These are phyloP conservation scores for Drosophila varians DNA, from an alignment of 1,140 invertebrate species.

Conservation along the genomic window DNA sequence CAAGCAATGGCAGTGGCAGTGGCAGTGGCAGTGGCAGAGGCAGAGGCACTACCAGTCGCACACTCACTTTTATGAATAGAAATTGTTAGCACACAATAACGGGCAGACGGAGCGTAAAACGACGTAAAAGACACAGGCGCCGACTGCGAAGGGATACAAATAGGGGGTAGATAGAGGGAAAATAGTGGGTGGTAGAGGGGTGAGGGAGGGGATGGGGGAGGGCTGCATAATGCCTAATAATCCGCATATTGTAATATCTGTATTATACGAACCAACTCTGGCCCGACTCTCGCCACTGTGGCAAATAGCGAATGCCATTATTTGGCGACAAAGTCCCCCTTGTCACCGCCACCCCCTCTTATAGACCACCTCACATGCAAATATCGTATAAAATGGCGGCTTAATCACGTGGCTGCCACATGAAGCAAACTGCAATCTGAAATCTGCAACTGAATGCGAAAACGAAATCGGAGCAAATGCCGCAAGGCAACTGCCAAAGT, in stretches of 20 bases:
- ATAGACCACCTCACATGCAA: constrained; percentile 35
- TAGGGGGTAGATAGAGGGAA: too few relatives aligned
- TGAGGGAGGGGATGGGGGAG: constrained; percentile 13
- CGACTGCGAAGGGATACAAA: too few relatives aligned
- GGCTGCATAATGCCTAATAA: constrained; percentile 78
- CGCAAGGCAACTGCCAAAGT: constrained; percentile 61
- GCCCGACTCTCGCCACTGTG: constrained; percentile 12
- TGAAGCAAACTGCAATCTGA: constrained; percentile 43
- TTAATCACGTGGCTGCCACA: constrained; percentile 65
- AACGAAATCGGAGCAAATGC: constrained; percentile 30
- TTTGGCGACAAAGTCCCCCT: constrained; percentile 39
- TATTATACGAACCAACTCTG: constrained; percentile 67
- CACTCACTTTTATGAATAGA: constrained; percentile 69
- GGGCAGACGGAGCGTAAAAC: constrained; percentile 33
- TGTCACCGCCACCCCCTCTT: background rate
- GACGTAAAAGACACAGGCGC: constrained; percentile 1
- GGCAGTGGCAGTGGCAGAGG: constrained; percentile 22
- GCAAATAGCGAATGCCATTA: constrained; percentile 67
- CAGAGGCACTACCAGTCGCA: constrained; percentile 19
- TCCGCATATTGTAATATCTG: constrained; percentile 81
- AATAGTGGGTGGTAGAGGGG: background rate
- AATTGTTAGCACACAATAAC: constrained; percentile 76
- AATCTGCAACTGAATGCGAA: constrained; percentile 47
- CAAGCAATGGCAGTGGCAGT: constrained; percentile 18
- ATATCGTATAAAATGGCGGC: constrained; percentile 77